These are phyloP conservation scores for Phycodurus eques DNA, from an alignment of 2,113 vertebrate genomes.

Conservation along the genomic window DNA sequence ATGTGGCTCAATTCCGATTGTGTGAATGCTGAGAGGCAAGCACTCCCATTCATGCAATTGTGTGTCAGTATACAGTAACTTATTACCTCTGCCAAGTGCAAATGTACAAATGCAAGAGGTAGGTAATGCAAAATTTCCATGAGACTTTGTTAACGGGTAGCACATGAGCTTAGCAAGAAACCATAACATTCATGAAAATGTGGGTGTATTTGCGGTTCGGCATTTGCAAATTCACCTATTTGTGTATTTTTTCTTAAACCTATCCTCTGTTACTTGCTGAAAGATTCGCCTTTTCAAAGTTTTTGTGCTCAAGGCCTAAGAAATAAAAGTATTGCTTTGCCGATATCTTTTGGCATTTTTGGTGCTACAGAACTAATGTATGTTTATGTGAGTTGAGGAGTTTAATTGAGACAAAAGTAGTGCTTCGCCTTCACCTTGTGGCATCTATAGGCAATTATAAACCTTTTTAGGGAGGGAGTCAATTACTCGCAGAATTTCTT, in stretches of 20 bases:
- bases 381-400: too few species aligned
- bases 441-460: too few species aligned
- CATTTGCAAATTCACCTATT: background rate
- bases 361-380: background rate
- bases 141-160: background rate
- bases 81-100: background rate
- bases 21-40: background rate
- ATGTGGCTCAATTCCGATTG: background rate
- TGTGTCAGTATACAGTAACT: background rate
- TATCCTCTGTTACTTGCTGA: background rate
- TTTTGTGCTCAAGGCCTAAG: background rate
- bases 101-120: background rate
- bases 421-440: too few species aligned
- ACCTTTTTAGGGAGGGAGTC: too few species aligned
- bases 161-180: background rate
- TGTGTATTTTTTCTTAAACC: background rate
- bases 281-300: background rate
- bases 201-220: too few species aligned
- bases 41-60: background rate
- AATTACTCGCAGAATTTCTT: too few species aligned
- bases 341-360: background rate
- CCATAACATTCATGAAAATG: background rate
- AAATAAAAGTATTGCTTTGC: background rate
- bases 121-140: background rate
- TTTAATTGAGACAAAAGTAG: background rate